phyloP scores from a whole-genome alignment of 2,888 invertebrate species.

The Metellina segmentata region DNA sequence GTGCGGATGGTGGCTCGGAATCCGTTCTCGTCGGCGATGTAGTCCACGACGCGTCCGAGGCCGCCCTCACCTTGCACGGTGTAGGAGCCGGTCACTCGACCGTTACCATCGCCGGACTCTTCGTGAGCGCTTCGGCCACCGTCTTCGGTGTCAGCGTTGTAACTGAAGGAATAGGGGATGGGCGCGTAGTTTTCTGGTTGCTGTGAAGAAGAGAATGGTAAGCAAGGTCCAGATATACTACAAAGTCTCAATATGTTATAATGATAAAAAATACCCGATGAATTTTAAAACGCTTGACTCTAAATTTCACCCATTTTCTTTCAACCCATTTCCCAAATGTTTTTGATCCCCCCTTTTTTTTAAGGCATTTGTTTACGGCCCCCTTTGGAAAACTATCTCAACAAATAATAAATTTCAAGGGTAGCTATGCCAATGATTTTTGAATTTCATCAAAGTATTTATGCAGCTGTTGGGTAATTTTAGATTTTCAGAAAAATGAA shows the following conservation, averaged over 20 bases:
- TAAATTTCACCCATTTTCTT: no score
- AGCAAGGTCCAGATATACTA: neutral
- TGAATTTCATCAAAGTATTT: no score
- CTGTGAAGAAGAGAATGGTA: neutral
- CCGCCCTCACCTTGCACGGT: slow-evolving; percentile 66
- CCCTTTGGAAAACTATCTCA: no score
- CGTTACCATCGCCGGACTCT: slow-evolving; percentile 65
- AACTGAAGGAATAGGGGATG: slow-evolving; percentile 73
- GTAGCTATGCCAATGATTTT: no score
- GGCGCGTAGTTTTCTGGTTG: slow-evolving; percentile 43
- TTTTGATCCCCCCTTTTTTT: no score
- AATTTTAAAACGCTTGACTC: neutral
- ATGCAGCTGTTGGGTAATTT: no score
- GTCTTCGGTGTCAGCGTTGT: slow-evolving; percentile 61
- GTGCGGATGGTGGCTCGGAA: slow-evolving; percentile 71
- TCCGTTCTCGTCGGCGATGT: slow-evolving; percentile 73
- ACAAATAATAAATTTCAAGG: no score
- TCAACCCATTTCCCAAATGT: no score
- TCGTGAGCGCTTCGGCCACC: slow-evolving; percentile 63
- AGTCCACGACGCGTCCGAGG: slow-evolving; percentile 61
- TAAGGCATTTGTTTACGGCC: no score
- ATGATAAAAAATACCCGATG: neutral
- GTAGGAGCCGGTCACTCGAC: slow-evolving; percentile 71
- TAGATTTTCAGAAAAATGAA: no score
- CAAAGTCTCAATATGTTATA: neutral